A percentile compares a stretch with the other conserved stretches of the same genome.
Evolutionary conservation across 1,140 invertebrate genomes (phyloP).

Genomic region (Sesamia nonagrioides): DNA sequence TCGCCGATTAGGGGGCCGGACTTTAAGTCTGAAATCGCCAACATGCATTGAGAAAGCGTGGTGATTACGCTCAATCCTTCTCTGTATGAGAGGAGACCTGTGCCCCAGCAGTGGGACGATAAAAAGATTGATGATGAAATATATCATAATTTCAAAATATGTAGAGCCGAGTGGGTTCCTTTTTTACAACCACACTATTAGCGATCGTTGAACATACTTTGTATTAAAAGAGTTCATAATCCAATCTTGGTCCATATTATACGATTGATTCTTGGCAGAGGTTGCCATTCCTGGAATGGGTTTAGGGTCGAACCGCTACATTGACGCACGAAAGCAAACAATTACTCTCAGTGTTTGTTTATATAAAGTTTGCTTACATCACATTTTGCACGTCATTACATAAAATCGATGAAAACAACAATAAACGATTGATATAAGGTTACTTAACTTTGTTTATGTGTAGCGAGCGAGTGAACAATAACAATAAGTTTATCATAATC

Average conservation of each 20-base stretch:
- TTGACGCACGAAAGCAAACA: neutral
- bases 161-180: neutral
- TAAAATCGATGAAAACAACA: conserved; percentile 45
- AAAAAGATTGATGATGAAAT: no score
- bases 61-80: no score
- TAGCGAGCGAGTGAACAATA: conserved; percentile 21
- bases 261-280: neutral
- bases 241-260: neutral
- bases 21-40: no score
- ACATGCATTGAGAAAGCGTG: no score
- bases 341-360: conserved; percentile 31
- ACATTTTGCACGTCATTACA: conserved; percentile 33
- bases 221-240: neutral
- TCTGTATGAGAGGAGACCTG: no score
- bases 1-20: no score
- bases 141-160: neutral
- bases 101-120: no score
- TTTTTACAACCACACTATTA: neutral
- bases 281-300: neutral
- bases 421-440: conserved; percentile 35
- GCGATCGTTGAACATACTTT: neutral
- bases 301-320: neutral
- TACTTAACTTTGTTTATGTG: conserved; percentile 41
- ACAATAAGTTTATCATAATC: conserved; percentile 45
- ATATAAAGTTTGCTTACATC: conserved; percentile 17